Percentiles rank a stretch among this genome's conserved stretches.
Conservation (phyloP, 2,797 vertebrate species). For the Diplodus puntazzo region DNA sequence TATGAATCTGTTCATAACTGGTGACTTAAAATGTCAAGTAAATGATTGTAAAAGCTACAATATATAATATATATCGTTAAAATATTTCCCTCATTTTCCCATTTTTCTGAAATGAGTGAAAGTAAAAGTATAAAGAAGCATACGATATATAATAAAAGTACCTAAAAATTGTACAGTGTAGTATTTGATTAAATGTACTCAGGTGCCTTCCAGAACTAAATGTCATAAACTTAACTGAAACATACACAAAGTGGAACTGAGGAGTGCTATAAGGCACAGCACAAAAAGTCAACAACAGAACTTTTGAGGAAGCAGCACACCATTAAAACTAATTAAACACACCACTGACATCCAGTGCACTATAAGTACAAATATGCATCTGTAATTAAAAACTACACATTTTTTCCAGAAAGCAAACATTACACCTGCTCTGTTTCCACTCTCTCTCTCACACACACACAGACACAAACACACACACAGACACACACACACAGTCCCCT, state of each 20-base stretch:
- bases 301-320: slow-evolving; percentile 56
- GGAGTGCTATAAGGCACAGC: slow-evolving; percentile 8
- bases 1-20: background rate
- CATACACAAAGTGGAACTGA: slow-evolving; percentile 41
- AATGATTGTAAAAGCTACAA: slow-evolving; percentile 1
- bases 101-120: slow-evolving; percentile 4
- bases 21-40: slow-evolving; percentile 7
- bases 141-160: slow-evolving; percentile 5
- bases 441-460: background rate
- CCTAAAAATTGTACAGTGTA: background rate
- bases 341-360: slow-evolving; percentile 23
- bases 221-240: slow-evolving; percentile 13
- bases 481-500: slow-evolving; percentile 28
- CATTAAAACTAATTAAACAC: slow-evolving; percentile 48
- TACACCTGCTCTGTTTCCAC: slow-evolving; percentile 70
- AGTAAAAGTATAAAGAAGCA: background rate
- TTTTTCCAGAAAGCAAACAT: slow-evolving; percentile 52
- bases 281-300: slow-evolving; percentile 57
- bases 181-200: background rate
- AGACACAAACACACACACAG: slow-evolving; percentile 17
- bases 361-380: slow-evolving; percentile 31
- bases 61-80: no score
- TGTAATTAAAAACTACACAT: slow-evolving; percentile 40
- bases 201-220: background rate
- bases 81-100: background rate